phyloP scores from a whole-genome alignment of 2,888 invertebrate species.

The Drosophila leonis region DNA sequence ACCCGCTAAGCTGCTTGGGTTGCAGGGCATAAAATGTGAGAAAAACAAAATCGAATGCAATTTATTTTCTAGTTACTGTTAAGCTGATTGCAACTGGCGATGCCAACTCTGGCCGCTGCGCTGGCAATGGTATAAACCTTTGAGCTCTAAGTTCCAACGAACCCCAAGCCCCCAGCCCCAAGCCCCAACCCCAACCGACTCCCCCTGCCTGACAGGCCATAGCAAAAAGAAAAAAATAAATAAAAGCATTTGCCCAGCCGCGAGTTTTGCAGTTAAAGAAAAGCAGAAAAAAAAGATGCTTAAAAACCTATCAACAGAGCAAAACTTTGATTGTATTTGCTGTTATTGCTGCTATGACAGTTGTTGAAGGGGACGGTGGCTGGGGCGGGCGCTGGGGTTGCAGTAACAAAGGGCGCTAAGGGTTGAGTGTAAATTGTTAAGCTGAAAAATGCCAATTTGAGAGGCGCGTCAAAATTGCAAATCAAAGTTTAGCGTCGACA shows the following conservation, averaged over 20 bases:
- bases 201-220: neutral
- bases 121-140: conserved; percentile 62
- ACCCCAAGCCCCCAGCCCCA: neutral
- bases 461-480: conserved; percentile 71
- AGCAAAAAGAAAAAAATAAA: conserved; percentile 57
- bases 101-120: conserved; percentile 28
- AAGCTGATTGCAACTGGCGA: conserved; percentile 77
- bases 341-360: conserved; percentile 16
- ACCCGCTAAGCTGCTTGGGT: neutral
- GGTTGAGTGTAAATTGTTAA: conserved; percentile 29
- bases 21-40: conserved; percentile 40
- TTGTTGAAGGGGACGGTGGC: neutral
- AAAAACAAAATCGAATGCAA: conserved; percentile 78
- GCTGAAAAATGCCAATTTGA: conserved; percentile 71
- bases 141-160: conserved; percentile 60
- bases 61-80: conserved; percentile 82
- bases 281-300: conserved; percentile 40
- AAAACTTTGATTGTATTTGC: conserved; percentile 44
- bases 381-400: neutral
- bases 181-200: neutral
- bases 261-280: conserved; percentile 51
- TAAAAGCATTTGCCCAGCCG: conserved; percentile 33
- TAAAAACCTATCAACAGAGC: conserved; percentile 64
- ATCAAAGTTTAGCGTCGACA: conserved; percentile 71
- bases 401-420: neutral